A percentile compares a stretch with the other conserved stretches of the same genome.
These are phyloP conservation scores for Aspidoscelis tigris DNA, from an alignment of 2,113 vertebrate genomes.

Conservation along the genomic window DNA sequence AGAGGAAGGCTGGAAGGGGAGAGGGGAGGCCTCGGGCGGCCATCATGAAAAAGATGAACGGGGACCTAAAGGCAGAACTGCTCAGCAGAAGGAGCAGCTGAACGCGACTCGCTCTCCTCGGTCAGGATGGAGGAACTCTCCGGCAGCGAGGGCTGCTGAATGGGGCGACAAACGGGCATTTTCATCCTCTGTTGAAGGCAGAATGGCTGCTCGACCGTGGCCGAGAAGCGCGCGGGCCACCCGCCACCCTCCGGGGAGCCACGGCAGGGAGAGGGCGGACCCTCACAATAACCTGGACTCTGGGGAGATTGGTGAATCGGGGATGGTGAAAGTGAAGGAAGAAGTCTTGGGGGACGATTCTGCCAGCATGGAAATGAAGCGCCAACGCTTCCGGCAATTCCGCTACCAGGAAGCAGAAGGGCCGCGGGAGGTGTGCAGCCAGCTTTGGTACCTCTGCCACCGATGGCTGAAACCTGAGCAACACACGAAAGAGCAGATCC, in stretches of 20 bases:
- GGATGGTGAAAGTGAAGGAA: constrained; percentile 22
- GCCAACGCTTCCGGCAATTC: constrained; percentile 58
- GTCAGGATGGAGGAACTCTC: constrained; percentile 15
- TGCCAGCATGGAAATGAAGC: constrained; percentile 36
- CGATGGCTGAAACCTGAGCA: constrained; percentile 60
- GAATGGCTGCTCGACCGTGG: neutral
- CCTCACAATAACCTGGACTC: constrained; percentile 11
- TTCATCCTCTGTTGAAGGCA: neutral
- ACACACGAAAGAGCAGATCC: constrained; percentile 62
- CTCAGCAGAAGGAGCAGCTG: neutral
- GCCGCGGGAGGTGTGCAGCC: constrained; percentile 34
- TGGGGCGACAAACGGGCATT: neutral
- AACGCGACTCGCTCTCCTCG: neutral
- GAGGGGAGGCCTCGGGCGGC: neutral
- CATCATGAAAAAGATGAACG: constrained; percentile 1
- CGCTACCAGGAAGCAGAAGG: constrained; percentile 55
- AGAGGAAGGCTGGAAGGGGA: constrained; percentile 10
- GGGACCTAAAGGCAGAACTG: neutral
- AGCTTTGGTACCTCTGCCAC: constrained; percentile 66
- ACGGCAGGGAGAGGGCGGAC: neutral
- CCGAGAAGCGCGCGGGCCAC: neutral
- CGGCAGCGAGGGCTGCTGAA: neutral
- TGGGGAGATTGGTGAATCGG: neutral
- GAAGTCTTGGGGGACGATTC: constrained; percentile 17
- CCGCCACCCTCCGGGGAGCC: neutral